Evolutionary conservation across 1,140 invertebrate species (phyloP), one percentile per base, ranked within the genome.

Genomic region (Lasioglossum baleicum): DNA sequence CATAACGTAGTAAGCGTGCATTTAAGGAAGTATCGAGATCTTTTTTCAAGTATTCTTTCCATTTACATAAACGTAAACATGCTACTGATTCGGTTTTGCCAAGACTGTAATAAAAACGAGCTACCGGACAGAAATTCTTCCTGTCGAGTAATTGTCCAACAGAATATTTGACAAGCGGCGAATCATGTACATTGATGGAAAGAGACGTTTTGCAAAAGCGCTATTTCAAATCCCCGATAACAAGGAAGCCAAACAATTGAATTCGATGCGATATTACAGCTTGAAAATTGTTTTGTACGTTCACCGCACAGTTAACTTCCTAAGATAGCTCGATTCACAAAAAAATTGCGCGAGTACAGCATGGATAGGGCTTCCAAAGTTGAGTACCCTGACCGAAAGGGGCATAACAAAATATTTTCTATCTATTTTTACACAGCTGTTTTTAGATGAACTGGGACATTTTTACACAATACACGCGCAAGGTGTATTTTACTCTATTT

Each of bases 281-380:
- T 22, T 48, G 42, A 17, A 73, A 64, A 73, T 48, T 35, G 35
- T 56, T 79, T 60, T 76, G 42, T 48, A 76, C 31, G 22, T 73
- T 73, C 42, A 66, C 65, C 61, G 76, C 76, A 79, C 76, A 79
- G 48, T 73, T 79, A 79, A 20, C 56, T 76, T 69, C 15, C 40
- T 75, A 77, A 65, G 35, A 77, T 48, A 48, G 15, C n/a, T 44
- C 20, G 51, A 64, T 53, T 78, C 8, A 15, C n/a, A 0, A 26
- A 60, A 77, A 77, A 26, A 42, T 3, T 66, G 11, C 56, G 35
- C 56, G 48, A 56, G 44, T 40, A 81, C 26, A 69, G 35, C 51
- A 74, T 53, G 44, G 35, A 75, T 56, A 82, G 84, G 84, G 84
- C 84, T 86, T 86, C 85, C 84, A 83, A 81, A 78, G 51, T 81